A percentile compares a stretch with the other conserved stretches of the same genome.
Conservation (phyloP, 2,888 invertebrate species). For the Eubasilissa splendida region DNA sequence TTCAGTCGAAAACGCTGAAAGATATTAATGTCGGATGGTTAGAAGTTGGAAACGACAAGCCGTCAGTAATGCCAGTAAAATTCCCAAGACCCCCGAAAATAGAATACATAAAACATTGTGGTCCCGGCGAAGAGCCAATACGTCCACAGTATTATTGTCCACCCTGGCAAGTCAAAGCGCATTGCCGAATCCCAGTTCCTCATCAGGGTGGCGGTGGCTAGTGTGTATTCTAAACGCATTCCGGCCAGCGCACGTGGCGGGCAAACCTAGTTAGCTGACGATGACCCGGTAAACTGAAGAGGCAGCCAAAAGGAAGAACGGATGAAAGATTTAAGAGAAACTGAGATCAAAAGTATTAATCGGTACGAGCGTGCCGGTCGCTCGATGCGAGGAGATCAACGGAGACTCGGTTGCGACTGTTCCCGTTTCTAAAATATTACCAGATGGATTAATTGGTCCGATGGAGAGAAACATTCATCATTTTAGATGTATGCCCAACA, state of each 20-base stretch:
- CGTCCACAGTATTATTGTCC: neutral
- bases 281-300: neutral
- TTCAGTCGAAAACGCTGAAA: too few species aligned
- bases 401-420: too few species aligned
- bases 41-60: too few species aligned
- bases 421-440: too few species aligned
- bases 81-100: slow-evolving; percentile 2
- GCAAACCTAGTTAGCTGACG: neutral
- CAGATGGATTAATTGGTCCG: too few species aligned
- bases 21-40: too few species aligned
- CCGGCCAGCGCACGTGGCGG: neutral
- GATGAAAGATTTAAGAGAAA: neutral
- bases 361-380: too few species aligned
- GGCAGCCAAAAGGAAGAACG: neutral
- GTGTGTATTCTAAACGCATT: neutral
- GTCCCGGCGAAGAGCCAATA: slow-evolving; percentile 6
- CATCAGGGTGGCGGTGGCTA: too few species aligned
- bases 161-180: slow-evolving; percentile 3
- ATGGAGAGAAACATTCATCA: too few species aligned
- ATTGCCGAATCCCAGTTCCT: neutral
- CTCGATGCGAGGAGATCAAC: too few species aligned
- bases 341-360: too few species aligned
- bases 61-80: neutral
- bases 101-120: neutral
- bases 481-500: too few species aligned